Evolutionary conservation across 2,888 invertebrate genomes (phyloP), one percentile per base, ranked within the genome.

Genomic region (Pheosia gnoma): DNA sequence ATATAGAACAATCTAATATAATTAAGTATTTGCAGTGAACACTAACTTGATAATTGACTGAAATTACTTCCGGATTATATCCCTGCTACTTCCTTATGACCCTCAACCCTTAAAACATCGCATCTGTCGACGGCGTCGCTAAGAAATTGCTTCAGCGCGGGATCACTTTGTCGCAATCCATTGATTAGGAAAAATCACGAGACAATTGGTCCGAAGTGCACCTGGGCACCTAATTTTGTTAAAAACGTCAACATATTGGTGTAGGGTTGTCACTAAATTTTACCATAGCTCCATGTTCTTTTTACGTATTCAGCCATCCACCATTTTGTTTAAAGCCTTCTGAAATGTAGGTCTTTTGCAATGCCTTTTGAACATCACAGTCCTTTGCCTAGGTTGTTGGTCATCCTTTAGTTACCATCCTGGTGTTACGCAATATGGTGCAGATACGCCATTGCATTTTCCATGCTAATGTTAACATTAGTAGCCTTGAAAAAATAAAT

Each of bases 181-280:
- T 90, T 90, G 91, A 91, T 90, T 90, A 88, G 82, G 69, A 81
- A 79, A 90, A 92, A 92, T 91, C 92, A 87, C 81, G 81, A 85
- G 82, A 68, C 71, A 77, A 80, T 77, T 70, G 62, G 59, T 66
- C 53, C 58, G 38, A 37, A 58, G 66, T 37, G 66, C 91, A 91
- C 89, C 90, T 91, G 91, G 73, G 58, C 73, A 71, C 78, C 76
- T 81, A 79, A 83, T 86, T 82, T 76, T 78, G 68, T 82, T 82
- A 81, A 83, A 80, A 80, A 79, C 79, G 74, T 67, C 70, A 68
- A 53, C 45, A 57, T 52, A 36, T 61, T 25, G 66, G 65, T 62
- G 63, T 60, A 82, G 76, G 70, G 77, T 61, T 72, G 73, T 59
- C 25, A 58, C 55, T 38, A 38, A 49, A 39, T 43, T 4, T 47